These are phyloP conservation scores for Nesoenas mayeri DNA, from an alignment of 2,113 vertebrate genomes.

Conservation along the genomic window DNA sequence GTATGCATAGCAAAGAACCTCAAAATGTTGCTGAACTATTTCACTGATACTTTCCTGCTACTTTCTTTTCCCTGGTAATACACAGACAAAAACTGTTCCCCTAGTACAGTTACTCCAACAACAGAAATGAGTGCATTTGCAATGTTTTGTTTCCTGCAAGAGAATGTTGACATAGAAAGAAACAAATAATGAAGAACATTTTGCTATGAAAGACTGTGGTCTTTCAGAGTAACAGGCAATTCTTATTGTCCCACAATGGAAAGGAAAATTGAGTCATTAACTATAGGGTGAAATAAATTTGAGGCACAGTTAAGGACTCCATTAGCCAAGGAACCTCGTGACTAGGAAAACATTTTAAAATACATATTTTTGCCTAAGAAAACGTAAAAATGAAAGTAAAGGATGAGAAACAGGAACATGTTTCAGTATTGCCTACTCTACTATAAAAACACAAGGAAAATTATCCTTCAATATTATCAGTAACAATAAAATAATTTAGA, in stretches of 20 bases:
- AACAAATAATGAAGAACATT: slow-evolving; percentile 17
- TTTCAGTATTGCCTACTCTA: not conserved
- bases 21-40: slow-evolving; percentile 11
- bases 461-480: not conserved
- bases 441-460: slow-evolving; percentile 3
- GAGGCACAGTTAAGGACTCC: not conserved
- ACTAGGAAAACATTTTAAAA: not conserved
- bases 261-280: slow-evolving; percentile 21
- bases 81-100: not conserved
- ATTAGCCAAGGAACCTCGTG: not conserved
- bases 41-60: slow-evolving; percentile 23
- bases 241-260: not conserved
- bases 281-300: not conserved
- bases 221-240: not conserved
- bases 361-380: not conserved
- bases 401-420: not conserved
- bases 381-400: not conserved
- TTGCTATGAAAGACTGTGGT: not conserved
- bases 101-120: not conserved
- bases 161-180: not conserved
- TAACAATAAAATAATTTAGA: not conserved
- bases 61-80: not conserved
- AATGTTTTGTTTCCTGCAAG: not conserved
- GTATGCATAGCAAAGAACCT: not conserved
- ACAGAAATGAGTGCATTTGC: not conserved